Base-by-base conservation (phyloP, 2,113 vertebrate genomes). In the Dicerorhinus sumatrensis region DNA sequence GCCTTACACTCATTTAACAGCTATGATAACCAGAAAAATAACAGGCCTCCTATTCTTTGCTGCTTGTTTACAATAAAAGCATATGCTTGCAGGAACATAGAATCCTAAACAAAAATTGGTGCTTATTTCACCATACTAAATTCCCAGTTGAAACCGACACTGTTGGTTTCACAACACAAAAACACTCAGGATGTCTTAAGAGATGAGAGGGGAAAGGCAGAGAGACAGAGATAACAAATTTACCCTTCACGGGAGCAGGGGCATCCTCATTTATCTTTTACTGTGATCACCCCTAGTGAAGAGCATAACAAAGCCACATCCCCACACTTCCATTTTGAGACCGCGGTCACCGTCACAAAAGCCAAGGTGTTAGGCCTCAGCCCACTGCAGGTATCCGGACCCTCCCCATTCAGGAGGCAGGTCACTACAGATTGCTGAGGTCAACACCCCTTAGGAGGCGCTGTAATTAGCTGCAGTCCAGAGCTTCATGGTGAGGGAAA, bases 81-180 rank as follows among this genome's bases (percentile, higher is more conserved):
- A 63, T 7, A 96, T 56, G 63, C 96, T 96, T 93, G 42, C 54
- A 83, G 85, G 91, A 98, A 95, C 54, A 82, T 0, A 13, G 69
- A 94, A 84, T 75, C 89, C 85, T 67, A 73, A 96, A 70, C 33
- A 89, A 81, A 98, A 94, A 93, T 18, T 27, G 56, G 25, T 96
- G 21, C 33, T 86, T 70, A 72, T 73, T 93, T 97, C 88, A 56
- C 18, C 79, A 92, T 39, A 92, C 70, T 76, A 72, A 80, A 96
- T 94, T 94, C 93, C 92, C 56, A 89, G 17, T 60, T 54, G 36
- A 96, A 95, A 94, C 51, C 51, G 42, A 72, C 18, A 65, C n/a
- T 17, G n/a, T 51, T 18, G 54, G 63, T 96, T 97, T 98, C 97
- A 96, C 81, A 97, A 92, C 31, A 96, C 25, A 98, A 97, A 93